Base-by-base conservation (phyloP, 2,888 invertebrate genomes). In the Apamea monoglypha region DNA sequence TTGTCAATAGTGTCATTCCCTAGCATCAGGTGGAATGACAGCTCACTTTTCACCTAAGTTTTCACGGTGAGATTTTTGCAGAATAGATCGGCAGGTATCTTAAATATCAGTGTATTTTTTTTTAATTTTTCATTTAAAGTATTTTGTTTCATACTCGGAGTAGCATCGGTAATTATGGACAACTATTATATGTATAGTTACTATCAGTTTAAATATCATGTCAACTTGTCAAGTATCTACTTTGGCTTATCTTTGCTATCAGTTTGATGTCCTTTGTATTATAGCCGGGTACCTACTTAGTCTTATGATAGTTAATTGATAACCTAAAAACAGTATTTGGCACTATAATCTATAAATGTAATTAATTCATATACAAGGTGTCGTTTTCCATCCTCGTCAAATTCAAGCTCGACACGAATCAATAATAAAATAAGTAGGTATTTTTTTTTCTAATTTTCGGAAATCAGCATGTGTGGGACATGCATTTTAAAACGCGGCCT, bases 161-260 rank as follows among this genome's bases (percentile, higher is more conserved):
- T 59, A 50, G 72, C 47, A 40, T 63, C 63, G 29, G 40, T 5
- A n/a, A 68, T n/a, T 63, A 36, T 56, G 2, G 16, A 59, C 71
- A 76, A 47, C 1, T 16, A 36, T 53, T 70, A 59, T 21, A 59
- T 16, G 16, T 18, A 53, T 21, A 40, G 3, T 16, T 50, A 6
- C 16, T 70, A 83, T 71, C 67, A 44, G n/a, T 68, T 67, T 59
- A 29, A 83, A 66, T 71, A 70, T 67, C 18, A 56, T 63, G 36
- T 81, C 71, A 74, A 81, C 18, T 50, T 63, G 36, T 81, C 71
- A 74, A 81, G 56, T 72, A 32, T 5, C 32, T 36, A 47, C 18
- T 78, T 14, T n/a, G 16, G 16, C 40, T 59, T 71, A 76, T 68
- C 40, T 7, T 36, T 40, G 40, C 25, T 77, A 72, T 84, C 77